Conservation (phyloP, 2,888 invertebrate genomes). For the Metalampra italica region DNA sequence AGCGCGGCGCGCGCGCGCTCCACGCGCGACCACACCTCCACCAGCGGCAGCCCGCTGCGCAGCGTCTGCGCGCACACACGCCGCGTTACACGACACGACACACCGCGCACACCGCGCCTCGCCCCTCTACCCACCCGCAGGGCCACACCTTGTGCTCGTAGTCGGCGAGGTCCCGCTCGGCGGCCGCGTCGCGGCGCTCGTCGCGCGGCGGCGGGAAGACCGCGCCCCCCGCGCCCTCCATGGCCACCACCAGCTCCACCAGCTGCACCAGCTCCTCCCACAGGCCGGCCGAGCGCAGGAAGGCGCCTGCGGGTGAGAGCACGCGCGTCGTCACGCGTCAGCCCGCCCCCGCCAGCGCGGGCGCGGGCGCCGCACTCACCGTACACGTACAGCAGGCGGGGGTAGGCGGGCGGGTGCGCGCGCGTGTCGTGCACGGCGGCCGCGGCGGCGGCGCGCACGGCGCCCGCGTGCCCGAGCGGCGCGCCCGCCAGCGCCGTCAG, state of each 20-base stretch:
- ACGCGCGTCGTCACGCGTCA: background rate
- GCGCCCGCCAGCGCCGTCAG: slow-evolving; percentile 23
- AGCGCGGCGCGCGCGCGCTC: slow-evolving; percentile 85
- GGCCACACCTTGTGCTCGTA: slow-evolving; percentile 26
- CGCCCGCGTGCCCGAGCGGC: slow-evolving; percentile 18
- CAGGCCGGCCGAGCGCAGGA: slow-evolving; percentile 82
- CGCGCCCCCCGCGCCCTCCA: slow-evolving; percentile 41
- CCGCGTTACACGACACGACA: background rate
- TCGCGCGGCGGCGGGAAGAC: slow-evolving; percentile 25
- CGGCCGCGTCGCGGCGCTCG: slow-evolving; percentile 11
- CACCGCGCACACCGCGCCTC: background rate
- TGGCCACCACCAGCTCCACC: slow-evolving; percentile 81
- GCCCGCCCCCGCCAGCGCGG: background rate
- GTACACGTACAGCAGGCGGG: slow-evolving; percentile 40
- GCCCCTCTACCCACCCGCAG: no score
- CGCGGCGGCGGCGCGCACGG: slow-evolving; percentile 19
- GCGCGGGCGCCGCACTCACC: slow-evolving; percentile 24
- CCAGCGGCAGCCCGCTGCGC: slow-evolving; percentile 81
- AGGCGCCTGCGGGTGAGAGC: slow-evolving; percentile 24
- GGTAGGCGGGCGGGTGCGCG: slow-evolving; percentile 30
- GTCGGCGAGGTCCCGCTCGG: slow-evolving; percentile 17
- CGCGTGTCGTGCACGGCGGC: slow-evolving; percentile 25
- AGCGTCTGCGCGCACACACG: slow-evolving; percentile 25
- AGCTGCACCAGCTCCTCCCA: slow-evolving; percentile 87
- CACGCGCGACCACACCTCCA: slow-evolving; percentile 86